Base-by-base conservation (phyloP, 1,140 invertebrate species). In the Pomacea maculata region DNA sequence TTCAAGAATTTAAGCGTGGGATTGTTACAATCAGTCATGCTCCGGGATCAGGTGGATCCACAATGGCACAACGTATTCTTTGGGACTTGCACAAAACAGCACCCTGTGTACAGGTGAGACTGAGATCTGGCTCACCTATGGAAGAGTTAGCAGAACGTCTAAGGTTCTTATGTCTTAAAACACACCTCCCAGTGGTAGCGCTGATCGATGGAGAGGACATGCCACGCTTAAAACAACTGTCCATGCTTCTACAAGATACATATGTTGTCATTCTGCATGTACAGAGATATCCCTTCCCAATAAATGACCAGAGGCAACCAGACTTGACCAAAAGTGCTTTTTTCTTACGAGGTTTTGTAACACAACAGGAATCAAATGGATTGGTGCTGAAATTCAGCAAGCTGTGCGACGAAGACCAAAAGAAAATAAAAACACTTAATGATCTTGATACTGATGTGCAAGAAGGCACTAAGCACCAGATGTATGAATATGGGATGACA, bases 161-260 rank as follows among this genome's bases (percentile, higher is more conserved):
- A 12, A 63, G 71, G 52, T 82, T 75, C 34, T 73, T 85, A 12
- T 65, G 74, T 78, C 72, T 82, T 17, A 77, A 74, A 29, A 84
- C 84, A 34, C 76, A 80, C 17, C 71, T 80, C 63, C 81, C 84
- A 10, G 81, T 86, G 5, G 34, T 86, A 70, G 45, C 85, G 2
- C 78, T 87, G 5, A 65, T 87, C 52, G 86, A 87, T 63, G 85
- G 85, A 19, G 86, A 86, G 70, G 86, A 86, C n/a, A 85, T 85
- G 74, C 68, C 82, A 17, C 82, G 79, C 63, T 79, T 85, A 3
- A 80, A 81, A 52, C 72, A 71, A 11, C 55, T 87, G 34, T 57
- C 67, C 14, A 83, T 61, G 54, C 45, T 54, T n/a, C 54, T 83
- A 2, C 70, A 76, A 34, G 52, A 79, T 8, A 81, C 64, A 17